phyloP scores from a whole-genome alignment of 2,797 vertebrate genomes.

The Sebastes iracundus region DNA sequence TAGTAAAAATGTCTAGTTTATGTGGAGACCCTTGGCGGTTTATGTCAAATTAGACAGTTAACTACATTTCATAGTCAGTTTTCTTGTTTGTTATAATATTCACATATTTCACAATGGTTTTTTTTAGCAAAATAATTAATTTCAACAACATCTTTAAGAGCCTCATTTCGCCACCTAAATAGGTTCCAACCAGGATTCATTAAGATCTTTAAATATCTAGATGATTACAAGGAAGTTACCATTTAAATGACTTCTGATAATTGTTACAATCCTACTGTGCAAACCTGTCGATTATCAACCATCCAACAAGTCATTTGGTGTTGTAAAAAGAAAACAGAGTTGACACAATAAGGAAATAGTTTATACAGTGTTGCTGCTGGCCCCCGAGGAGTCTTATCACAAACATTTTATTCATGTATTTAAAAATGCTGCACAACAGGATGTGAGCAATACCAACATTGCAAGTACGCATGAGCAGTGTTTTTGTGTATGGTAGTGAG shows the following conservation, averaged over 20 bases:
- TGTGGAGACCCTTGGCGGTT: background rate
- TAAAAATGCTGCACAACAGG: slow-evolving; percentile 53
- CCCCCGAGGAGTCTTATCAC: background rate
- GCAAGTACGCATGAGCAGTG: slow-evolving; percentile 10
- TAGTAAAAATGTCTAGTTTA: background rate
- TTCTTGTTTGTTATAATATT: background rate
- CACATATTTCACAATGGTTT: background rate
- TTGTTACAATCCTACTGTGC: background rate
- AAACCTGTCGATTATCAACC: background rate
- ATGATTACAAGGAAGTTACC: background rate
- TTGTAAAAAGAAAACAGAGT: background rate
- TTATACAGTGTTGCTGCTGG: background rate
- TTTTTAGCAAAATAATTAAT: background rate
- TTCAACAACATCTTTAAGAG: background rate
- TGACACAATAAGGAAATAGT: background rate
- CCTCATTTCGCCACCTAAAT: background rate
- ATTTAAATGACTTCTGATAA: background rate
- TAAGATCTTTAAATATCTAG: background rate
- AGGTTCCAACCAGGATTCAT: background rate
- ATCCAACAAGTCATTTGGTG: background rate
- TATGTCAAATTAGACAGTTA: background rate
- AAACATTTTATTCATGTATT: slow-evolving; percentile 6
- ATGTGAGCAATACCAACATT: slow-evolving; percentile 33
- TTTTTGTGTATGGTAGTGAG: slow-evolving; percentile 18
- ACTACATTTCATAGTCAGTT: background rate